These are phyloP conservation scores for Mugil cephalus DNA, from an alignment of 2,113 vertebrate species.

Conservation along the genomic window DNA sequence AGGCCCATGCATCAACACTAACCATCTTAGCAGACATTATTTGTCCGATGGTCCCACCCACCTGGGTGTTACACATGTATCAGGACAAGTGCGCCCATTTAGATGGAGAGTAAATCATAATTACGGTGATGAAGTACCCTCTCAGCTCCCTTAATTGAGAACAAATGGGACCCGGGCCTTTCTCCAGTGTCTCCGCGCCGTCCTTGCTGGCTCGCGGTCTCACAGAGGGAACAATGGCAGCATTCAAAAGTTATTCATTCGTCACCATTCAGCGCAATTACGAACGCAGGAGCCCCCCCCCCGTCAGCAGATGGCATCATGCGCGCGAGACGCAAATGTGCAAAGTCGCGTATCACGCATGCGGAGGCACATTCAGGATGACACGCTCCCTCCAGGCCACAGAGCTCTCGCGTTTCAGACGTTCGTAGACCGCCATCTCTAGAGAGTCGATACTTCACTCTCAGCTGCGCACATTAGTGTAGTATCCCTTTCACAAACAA, in stretches of 20 bases:
- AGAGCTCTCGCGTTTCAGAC: slow-evolving; percentile 45
- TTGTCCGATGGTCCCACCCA: slow-evolving; percentile 23
- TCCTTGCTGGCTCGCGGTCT: slow-evolving; percentile 21
- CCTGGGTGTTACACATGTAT: slow-evolving; percentile 28
- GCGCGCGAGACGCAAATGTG: background rate
- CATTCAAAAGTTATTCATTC: slow-evolving; percentile 18
- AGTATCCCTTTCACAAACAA: slow-evolving; percentile 64
- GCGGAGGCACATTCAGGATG: background rate
- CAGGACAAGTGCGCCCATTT: background rate
- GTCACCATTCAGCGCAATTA: slow-evolving; percentile 34
- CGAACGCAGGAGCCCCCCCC: background rate
- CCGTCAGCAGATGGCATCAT: slow-evolving; percentile 3
- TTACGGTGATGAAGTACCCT: slow-evolving; percentile 55
- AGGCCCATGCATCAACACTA: background rate
- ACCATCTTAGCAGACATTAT: slow-evolving; percentile 11
- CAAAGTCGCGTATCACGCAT: no score
- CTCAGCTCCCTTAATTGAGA: slow-evolving; percentile 57
- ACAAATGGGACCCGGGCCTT: slow-evolving; percentile 38
- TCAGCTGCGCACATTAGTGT: slow-evolving; percentile 54
- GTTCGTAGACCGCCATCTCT: slow-evolving; percentile 12
- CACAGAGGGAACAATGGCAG: slow-evolving; percentile 18
- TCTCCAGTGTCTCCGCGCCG: slow-evolving; percentile 14
- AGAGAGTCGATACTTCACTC: slow-evolving; percentile 41
- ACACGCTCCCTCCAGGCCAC: slow-evolving; percentile 13
- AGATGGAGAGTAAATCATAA: slow-evolving; percentile 55